These are phyloP conservation scores for Phasianus colchicus DNA, from an alignment of 2,113 vertebrate genomes.

Conservation along the genomic window DNA sequence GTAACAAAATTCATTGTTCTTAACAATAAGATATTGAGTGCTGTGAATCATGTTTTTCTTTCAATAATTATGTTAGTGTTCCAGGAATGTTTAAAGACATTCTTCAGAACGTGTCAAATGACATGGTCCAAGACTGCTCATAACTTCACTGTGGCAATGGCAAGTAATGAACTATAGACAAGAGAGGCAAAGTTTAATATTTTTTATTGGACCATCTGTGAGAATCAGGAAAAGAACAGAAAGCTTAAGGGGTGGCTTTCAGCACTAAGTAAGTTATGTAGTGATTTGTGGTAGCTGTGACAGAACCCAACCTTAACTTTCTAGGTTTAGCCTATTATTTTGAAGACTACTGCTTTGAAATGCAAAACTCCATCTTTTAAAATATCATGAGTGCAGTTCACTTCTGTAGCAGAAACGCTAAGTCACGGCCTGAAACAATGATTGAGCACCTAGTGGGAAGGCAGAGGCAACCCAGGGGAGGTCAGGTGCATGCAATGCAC, in stretches of 20 bases:
- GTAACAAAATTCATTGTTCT: background rate
- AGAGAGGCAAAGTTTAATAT: background rate
- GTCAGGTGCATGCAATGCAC: no score
- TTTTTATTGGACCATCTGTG: background rate
- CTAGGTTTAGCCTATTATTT: background rate
- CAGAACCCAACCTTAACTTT: background rate
- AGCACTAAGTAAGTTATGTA: background rate
- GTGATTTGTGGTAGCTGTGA: background rate
- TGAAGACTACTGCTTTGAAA: background rate
- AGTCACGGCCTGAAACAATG: no score
- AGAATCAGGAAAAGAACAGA: background rate
- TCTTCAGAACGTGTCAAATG: background rate
- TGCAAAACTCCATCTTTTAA: background rate
- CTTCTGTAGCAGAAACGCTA: background rate
- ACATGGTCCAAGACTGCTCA: background rate
- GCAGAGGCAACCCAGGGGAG: no score
- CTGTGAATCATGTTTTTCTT: background rate
- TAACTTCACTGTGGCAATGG: background rate
- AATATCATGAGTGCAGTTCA: background rate
- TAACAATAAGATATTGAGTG: background rate
- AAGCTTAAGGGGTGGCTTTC: background rate
- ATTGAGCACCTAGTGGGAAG: no score
- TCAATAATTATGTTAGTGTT: background rate
- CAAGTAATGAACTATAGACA: background rate
- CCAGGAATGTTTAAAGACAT: background rate